These are phyloP conservation scores for Myotis daubentonii DNA, from an alignment of 2,797 vertebrate genomes.

Conservation along the genomic window DNA sequence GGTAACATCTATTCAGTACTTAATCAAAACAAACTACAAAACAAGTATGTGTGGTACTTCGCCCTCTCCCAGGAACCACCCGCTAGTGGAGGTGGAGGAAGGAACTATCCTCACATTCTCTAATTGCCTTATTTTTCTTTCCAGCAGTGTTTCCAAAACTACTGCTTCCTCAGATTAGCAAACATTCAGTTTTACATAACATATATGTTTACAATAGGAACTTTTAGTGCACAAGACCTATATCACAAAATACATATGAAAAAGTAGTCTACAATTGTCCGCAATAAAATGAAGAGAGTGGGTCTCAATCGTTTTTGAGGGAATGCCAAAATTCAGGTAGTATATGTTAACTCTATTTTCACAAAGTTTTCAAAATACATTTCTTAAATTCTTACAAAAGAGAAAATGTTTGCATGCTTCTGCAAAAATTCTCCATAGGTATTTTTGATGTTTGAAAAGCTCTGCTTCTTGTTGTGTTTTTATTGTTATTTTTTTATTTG, in stretches of 20 bases:
- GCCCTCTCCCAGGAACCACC: constrained; percentile 67
- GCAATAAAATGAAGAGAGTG: neutral
- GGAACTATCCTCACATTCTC: neutral
- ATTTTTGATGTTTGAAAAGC: constrained; percentile 26
- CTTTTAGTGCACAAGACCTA: neutral
- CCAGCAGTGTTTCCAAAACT: neutral
- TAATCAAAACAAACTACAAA: constrained; percentile 81
- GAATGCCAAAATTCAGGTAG: neutral
- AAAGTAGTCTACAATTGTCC: neutral
- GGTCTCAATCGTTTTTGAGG: neutral
- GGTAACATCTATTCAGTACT: constrained; percentile 79
- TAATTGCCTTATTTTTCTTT: constrained; percentile 43
- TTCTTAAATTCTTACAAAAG: constrained; percentile 35
- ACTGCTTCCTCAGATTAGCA: neutral
- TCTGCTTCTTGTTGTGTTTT: neutral
- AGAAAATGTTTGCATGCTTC: neutral
- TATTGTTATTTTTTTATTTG: neutral
- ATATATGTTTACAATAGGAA: neutral
- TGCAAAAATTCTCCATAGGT: neutral
- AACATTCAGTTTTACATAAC: neutral
- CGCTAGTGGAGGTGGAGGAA: constrained; percentile 46
- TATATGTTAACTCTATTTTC: neutral
- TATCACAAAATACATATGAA: neutral
- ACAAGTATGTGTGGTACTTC: constrained; percentile 71
- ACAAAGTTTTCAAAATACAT: neutral